Evolutionary conservation across 2,113 vertebrate species (phyloP).

Genomic region (Spea multiplicata): DNA sequence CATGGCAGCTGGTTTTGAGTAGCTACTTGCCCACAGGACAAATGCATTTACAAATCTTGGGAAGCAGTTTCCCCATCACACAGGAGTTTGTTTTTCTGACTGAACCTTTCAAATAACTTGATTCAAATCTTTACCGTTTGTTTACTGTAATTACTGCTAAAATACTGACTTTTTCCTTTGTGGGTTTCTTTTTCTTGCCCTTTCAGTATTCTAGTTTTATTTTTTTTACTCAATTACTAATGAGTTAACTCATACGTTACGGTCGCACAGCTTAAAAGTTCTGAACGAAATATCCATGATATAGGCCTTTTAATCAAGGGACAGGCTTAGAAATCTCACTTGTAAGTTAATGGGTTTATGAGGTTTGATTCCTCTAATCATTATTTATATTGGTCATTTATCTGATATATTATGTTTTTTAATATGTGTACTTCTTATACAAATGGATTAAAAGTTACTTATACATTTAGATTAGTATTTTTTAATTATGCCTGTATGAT

Average conservation of each 20-base stretch:
- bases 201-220: conserved; percentile 14
- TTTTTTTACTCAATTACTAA: conserved; percentile 11
- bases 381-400: too few species aligned
- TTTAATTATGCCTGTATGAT: too few species aligned
- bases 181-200: conserved; percentile 23
- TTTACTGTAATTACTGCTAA: conserved; percentile 33
- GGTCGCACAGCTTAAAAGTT: not conserved
- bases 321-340: too few species aligned
- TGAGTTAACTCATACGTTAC: conserved; percentile 7
- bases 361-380: too few species aligned
- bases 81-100: conserved; percentile 38
- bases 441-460: too few species aligned
- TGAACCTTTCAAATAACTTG: conserved; percentile 34
- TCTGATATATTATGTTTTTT: too few species aligned
- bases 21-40: conserved; percentile 47
- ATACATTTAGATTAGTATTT: too few species aligned
- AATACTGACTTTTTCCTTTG: conserved; percentile 28
- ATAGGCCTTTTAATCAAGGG: not conserved
- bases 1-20: conserved; percentile 49
- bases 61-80: conserved; percentile 36
- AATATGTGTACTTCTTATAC: too few species aligned
- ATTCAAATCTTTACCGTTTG: conserved; percentile 37
- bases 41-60: conserved; percentile 46
- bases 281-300: not conserved
- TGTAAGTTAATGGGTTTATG: too few species aligned